Evolutionary conservation across 2,113 vertebrate species (phyloP).

Genomic region (Elephantulus edwardii): DNA sequence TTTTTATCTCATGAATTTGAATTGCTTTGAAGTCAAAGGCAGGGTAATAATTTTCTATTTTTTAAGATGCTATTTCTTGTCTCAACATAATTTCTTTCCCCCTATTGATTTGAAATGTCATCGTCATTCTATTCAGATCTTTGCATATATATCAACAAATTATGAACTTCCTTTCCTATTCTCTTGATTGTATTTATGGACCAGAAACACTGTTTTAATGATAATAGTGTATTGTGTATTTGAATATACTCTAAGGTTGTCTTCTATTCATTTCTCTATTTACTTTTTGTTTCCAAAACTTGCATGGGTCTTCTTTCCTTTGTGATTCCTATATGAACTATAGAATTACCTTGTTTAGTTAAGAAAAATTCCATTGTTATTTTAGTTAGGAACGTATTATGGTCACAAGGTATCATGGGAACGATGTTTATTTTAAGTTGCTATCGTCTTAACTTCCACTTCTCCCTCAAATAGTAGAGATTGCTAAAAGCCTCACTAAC

Average conservation of each 20-base stretch:
- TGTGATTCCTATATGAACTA: conserved; percentile 3
- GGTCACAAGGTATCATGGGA: neutral
- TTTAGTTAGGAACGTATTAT: neutral
- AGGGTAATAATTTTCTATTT: neutral
- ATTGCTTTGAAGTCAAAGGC: neutral
- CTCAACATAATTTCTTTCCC: neutral
- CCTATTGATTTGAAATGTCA: neutral
- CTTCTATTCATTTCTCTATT: neutral
- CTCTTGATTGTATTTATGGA: neutral
- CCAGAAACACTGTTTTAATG: neutral
- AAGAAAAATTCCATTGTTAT: neutral
- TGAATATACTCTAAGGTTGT: neutral
- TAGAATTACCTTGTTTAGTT: neutral
- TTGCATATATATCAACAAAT: neutral
- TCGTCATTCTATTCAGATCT: neutral
- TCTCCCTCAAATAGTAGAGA: too few species aligned
- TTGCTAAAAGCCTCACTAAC: too few species aligned
- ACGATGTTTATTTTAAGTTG: neutral
- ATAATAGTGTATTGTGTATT: neutral
- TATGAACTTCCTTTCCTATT: neutral
- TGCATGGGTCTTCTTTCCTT: neutral
- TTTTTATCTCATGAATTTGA: neutral
- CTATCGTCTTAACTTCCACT: too few species aligned
- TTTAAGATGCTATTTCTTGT: neutral
- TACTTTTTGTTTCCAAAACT: conserved; percentile 26